Percentiles rank a stretch among this genome's conserved stretches.
These are phyloP conservation scores for Drosophila mulleri DNA, from an alignment of 2,888 invertebrate genomes.

Conservation along the genomic window DNA sequence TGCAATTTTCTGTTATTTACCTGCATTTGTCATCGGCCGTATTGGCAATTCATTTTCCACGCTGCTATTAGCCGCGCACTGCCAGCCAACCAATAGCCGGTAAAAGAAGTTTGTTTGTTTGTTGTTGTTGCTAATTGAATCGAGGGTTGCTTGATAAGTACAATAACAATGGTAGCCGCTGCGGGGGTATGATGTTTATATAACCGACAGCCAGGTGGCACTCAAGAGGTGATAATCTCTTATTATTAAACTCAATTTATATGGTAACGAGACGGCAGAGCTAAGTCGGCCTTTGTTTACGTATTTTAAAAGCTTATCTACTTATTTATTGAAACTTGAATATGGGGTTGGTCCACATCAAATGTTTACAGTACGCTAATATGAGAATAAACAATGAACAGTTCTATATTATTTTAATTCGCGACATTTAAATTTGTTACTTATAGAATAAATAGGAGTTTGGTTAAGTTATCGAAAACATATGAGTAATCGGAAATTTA, in stretches of 20 bases:
- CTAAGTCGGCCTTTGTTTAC: background rate
- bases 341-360: background rate
- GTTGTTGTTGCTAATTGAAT: conserved; percentile 26
- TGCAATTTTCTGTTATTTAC: conserved; percentile 54
- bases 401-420: too few species aligned
- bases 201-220: conserved; percentile 8
- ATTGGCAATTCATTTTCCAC: conserved; percentile 71
- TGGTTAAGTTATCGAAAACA: too few species aligned
- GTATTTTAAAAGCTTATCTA: conserved; percentile 7
- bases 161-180: conserved; percentile 10
- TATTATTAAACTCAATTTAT: conserved; percentile 13
- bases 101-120: conserved; percentile 20
- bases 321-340: background rate
- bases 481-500: too few species aligned
- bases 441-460: background rate
- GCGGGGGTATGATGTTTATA: background rate
- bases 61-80: conserved; percentile 42
- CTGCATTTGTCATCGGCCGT: conserved; percentile 44
- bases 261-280: conserved; percentile 7
- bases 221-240: conserved; percentile 17
- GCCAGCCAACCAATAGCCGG: conserved; percentile 1
- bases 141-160: conserved; percentile 12
- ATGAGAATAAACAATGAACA: background rate
- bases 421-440: too few species aligned
- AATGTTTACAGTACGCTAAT: too few species aligned